Evolutionary conservation across 2,113 vertebrate genomes (phyloP).

Genomic region (Ariopsis seemanni): DNA sequence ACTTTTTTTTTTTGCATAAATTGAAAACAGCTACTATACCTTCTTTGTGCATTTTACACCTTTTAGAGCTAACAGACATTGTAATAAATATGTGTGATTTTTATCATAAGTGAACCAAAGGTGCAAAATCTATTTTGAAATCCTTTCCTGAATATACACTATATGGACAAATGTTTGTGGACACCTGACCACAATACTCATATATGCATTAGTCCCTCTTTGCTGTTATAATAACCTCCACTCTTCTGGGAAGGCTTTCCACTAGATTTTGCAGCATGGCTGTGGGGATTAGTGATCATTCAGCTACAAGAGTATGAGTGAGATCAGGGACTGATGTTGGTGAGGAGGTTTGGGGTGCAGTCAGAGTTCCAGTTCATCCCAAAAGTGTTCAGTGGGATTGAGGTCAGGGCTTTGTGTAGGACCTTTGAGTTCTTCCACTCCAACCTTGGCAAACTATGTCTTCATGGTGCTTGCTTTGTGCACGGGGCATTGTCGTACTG

Average conservation of each 20-base stretch:
- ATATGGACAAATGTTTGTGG: not conserved
- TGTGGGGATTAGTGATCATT: not conserved
- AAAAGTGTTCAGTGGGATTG: not conserved
- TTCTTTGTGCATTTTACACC: not conserved
- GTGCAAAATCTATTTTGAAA: not conserved
- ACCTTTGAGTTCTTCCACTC: not conserved
- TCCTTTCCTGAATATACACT: not conserved
- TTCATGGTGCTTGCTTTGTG: not conserved
- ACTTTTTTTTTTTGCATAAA: not conserved
- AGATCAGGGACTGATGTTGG: not conserved
- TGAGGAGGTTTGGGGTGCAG: not conserved
- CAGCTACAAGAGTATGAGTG: not conserved
- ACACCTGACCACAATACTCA: not conserved
- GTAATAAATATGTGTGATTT: slow-evolving; percentile 17
- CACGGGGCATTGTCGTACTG: not conserved
- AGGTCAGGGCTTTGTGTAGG: not conserved
- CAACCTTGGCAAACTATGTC: not conserved
- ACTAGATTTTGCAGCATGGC: too few relatives aligned
- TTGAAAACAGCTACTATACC: not conserved
- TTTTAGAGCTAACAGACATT: not conserved
- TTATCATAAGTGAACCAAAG: not conserved
- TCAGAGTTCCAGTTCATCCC: not conserved
- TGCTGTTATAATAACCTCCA: not conserved
- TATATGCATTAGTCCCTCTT: not conserved
- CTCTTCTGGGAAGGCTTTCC: not conserved